Base-by-base conservation (phyloP, 2,113 vertebrate species). In the Onychostoma macrolepis region DNA sequence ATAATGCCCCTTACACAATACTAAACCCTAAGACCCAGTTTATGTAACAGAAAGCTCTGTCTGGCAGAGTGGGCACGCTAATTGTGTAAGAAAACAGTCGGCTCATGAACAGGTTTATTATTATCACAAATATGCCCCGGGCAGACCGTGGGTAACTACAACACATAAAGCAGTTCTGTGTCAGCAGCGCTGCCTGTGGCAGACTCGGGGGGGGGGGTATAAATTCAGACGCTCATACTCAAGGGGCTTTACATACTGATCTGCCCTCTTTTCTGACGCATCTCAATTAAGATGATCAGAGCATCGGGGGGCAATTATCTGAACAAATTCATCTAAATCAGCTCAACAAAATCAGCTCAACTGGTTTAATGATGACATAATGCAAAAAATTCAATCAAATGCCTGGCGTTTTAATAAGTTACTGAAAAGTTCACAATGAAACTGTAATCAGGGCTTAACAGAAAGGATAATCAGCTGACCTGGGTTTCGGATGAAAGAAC, bases 61-160 rank as follows among this genome's bases (percentile, higher is more conserved):
- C 86, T 58, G 86, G 91, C 90, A 92, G 88, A 79, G 77, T 88
- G 92, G 90, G 94, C 93, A 93, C 89, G 89, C 88, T 93, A 94
- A 95, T 94, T 95, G 95, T 95, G 89, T 93, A 94, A 91, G 91
- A 89, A 93, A 91, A 93, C 92, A 92, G 90, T 92, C 85, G 67
- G 91, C 91, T 92, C 94, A 93, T 94, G 94, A 94, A 94, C 93
- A 94, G 91, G 90, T 95, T 94, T 94, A 94, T 94, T 89, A 88
- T 86, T 87, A 87, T 88, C 76, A 72, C 80, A 88, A 86, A 88
- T 82, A 85, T 76, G 83, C 83, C 74, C 24, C 83, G 41, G 85
- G 85, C 56, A 85, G 50, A 81, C 78, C 87, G 85, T 67, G 89
- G 90, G 91, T 90, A 92, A 91, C 91, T 90, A 90, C 92, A 93